Percentiles rank a stretch among this genome's conserved stretches.
These are phyloP conservation scores for Saguinus imperator DNA, from an alignment of 2,113 vertebrate species.

Conservation along the genomic window DNA sequence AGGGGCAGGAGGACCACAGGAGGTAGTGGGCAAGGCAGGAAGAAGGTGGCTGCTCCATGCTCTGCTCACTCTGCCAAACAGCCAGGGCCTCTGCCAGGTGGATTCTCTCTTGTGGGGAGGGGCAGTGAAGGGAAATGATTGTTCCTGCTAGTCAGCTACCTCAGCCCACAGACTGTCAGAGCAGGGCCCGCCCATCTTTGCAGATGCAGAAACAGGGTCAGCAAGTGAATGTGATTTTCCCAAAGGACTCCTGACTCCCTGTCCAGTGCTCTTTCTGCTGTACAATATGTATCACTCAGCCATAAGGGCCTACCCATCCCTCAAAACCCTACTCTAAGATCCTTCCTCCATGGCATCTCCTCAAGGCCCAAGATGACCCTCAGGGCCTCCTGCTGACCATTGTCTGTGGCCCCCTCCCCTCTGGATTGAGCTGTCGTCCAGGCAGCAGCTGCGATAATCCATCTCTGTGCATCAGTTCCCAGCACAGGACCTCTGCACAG, in stretches of 20 bases:
- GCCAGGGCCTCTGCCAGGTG: background rate
- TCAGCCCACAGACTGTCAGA: background rate
- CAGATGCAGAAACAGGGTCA: background rate
- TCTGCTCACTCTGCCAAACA: background rate
- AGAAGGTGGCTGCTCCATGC: background rate
- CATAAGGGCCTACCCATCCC: background rate
- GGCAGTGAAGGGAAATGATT: background rate
- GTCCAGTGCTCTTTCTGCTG: background rate
- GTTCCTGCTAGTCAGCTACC: background rate
- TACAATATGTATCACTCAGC: accelerated
- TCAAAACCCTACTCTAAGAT: background rate
- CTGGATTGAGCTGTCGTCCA: background rate
- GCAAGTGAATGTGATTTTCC: background rate
- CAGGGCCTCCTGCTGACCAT: background rate
- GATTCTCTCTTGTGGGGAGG: background rate
- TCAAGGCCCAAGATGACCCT: background rate
- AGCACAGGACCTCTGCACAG: background rate
- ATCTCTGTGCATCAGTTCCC: background rate
- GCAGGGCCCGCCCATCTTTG: background rate
- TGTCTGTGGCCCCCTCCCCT: accelerated
- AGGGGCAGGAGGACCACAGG: accelerated
- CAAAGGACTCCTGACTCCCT: background rate
- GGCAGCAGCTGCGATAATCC: background rate
- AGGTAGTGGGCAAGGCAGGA: background rate
- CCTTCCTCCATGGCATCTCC: background rate